A percentile compares a stretch with the other conserved stretches of the same genome.
Evolutionary conservation across 2,888 invertebrate genomes (phyloP).

Genomic region (Apamea anceps): DNA sequence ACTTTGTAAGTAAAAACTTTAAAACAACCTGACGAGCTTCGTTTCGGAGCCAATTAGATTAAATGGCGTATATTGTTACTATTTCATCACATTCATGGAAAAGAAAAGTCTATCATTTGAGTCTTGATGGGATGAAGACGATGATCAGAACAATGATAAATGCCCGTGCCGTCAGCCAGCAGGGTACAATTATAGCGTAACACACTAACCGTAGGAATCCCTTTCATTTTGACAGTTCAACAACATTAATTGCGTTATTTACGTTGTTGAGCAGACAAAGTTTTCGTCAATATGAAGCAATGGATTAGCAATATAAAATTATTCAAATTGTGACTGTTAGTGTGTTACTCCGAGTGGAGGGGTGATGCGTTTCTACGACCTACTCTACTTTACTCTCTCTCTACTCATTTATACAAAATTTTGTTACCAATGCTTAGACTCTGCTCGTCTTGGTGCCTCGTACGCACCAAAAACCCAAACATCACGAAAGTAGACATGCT

Average conservation of each 20-base stretch:
- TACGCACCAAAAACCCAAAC: not conserved
- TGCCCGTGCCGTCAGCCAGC: not conserved
- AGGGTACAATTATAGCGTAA: too few species aligned
- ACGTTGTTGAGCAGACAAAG: too few species aligned
- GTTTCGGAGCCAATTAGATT: not conserved
- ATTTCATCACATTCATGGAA: not conserved
- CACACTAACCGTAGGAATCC: too few species aligned
- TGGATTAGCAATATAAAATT: too few species aligned
- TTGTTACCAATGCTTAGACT: not conserved
- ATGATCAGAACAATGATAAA: not conserved
- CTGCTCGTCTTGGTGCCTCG: not conserved
- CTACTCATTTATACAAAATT: not conserved
- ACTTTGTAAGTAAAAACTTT: conserved; percentile 5
- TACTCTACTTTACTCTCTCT: not conserved
- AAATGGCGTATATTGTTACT: not conserved
- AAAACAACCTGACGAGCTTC: not conserved
- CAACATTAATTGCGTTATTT: too few species aligned
- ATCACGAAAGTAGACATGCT: not conserved
- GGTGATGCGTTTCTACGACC: too few species aligned
- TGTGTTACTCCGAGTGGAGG: too few species aligned
- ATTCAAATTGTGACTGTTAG: too few species aligned
- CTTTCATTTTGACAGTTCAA: too few species aligned
- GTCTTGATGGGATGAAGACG: not conserved
- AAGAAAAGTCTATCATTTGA: conserved; percentile 6
- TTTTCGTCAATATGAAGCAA: too few species aligned